Evolutionary conservation across 2,797 vertebrate genomes (phyloP).

Genomic region (Enteromius unitaeniatus): DNA sequence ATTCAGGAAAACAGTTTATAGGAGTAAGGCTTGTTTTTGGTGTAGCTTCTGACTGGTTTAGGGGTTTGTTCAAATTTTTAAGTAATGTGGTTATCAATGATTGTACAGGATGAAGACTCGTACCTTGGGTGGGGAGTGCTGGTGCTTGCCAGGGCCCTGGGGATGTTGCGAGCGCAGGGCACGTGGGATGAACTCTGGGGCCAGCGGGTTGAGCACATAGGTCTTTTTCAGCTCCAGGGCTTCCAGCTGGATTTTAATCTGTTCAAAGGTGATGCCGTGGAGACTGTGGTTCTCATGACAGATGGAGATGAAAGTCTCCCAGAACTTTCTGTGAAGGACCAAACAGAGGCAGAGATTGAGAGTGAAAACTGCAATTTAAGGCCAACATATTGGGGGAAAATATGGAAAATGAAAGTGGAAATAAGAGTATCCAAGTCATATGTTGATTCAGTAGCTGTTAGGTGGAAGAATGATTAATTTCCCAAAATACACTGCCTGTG

Average conservation of each 20-base stretch:
- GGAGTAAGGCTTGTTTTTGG: too few relatives aligned
- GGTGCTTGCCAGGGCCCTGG: slow-evolving; percentile 76
- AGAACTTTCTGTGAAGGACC: slow-evolving; percentile 88
- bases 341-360: slow-evolving; percentile 8
- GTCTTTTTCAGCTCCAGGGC: slow-evolving; percentile 99
- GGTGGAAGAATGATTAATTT: not conserved
- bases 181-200: slow-evolving; percentile 98
- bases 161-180: slow-evolving; percentile 83
- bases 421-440: not conserved
- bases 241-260: slow-evolving; percentile 97
- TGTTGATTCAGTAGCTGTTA: not conserved
- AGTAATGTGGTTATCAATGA: not conserved
- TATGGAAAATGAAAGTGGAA: not conserved
- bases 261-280: slow-evolving; percentile 97
- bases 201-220: slow-evolving; percentile 96
- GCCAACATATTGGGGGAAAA: not conserved
- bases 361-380: not conserved
- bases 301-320: slow-evolving; percentile 97
- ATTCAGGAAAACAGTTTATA: not conserved
- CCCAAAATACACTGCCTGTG: not conserved
- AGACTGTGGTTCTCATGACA: slow-evolving; percentile 97
- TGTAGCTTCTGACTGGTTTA: not conserved
- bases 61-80: not conserved
- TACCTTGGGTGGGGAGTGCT: slow-evolving; percentile 97
- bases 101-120: not conserved